These are phyloP conservation scores for Cryptophagus acutangulus DNA, from an alignment of 2,888 invertebrate genomes.

Conservation along the genomic window DNA sequence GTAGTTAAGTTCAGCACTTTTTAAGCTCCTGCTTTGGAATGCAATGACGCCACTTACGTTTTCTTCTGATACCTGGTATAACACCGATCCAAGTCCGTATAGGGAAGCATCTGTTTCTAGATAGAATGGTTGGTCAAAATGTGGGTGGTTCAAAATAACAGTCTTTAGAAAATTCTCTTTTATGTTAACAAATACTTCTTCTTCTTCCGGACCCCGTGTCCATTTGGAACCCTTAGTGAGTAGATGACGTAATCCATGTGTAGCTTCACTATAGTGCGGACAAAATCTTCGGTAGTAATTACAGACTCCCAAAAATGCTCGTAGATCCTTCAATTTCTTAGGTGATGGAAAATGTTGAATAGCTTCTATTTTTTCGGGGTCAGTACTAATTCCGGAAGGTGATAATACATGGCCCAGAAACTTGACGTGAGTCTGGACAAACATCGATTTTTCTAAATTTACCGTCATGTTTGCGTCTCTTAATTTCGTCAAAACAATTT, in stretches of 20 bases:
- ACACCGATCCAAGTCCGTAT: conserved; percentile 11
- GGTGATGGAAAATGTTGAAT: conserved; percentile 19
- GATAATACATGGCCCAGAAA: conserved; percentile 28
- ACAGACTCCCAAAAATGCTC: conserved; percentile 20
- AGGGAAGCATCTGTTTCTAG: conserved; percentile 18
- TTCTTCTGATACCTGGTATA: conserved; percentile 10
- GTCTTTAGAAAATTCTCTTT: conserved; percentile 15
- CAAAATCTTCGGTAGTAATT: conserved; percentile 21
- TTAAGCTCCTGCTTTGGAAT: conserved; percentile 15
- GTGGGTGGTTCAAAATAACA: conserved; percentile 19
- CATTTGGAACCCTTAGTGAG: conserved; percentile 16
- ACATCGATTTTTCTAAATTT: conserved; percentile 27
- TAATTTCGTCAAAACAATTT: conserved; percentile 21
- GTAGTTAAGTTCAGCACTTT: conserved; percentile 17
- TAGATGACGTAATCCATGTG: conserved; percentile 14
- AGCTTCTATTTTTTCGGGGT: conserved; percentile 20
- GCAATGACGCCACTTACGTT: conserved; percentile 14
- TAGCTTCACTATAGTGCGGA: conserved; percentile 16
- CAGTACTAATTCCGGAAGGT: conserved; percentile 20
- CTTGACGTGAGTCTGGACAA: conserved; percentile 18
- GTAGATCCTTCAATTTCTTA: conserved; percentile 13
- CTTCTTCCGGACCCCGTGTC: conserved; percentile 15
- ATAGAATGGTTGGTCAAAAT: conserved; percentile 12
- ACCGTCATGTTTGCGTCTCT: conserved; percentile 25
- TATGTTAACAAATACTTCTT: conserved; percentile 15